These are phyloP conservation scores for Chydorus sphaericus DNA, from an alignment of 2,888 invertebrate genomes.

Conservation along the genomic window DNA sequence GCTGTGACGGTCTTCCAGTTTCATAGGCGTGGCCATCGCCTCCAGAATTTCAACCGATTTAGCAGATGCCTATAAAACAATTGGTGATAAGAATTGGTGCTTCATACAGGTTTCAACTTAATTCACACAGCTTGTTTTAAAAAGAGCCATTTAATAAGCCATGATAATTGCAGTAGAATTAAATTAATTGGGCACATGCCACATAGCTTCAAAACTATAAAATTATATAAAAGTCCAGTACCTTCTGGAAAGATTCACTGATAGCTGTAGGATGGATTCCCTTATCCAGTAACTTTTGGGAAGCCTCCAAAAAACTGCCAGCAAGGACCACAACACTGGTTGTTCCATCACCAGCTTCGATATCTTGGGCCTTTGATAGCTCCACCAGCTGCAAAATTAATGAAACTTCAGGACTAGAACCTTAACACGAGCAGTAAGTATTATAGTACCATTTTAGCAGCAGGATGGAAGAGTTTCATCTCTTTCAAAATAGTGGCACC, in stretches of 20 bases:
- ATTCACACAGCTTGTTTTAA: neutral
- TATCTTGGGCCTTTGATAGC: slow-evolving; percentile 93
- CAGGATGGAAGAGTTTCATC: slow-evolving; percentile 96
- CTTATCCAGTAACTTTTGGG: slow-evolving; percentile 76
- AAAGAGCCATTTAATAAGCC: neutral
- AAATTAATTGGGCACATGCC: no score
- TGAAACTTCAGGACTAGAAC: neutral
- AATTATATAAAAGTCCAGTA: slow-evolving; percentile 30
- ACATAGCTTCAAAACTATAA: no score
- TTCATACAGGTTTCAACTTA: neutral
- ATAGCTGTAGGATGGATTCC: slow-evolving; percentile 97
- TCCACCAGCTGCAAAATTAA: slow-evolving; percentile 65
- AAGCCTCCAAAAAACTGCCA: slow-evolving; percentile 86
- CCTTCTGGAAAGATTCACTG: slow-evolving; percentile 90
- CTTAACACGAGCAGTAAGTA: neutral
- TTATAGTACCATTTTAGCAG: slow-evolving; percentile 82
- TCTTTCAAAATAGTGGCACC: slow-evolving; percentile 98
- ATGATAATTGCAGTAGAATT: no score
- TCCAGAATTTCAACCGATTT: slow-evolving; percentile 62
- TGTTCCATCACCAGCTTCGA: slow-evolving; percentile 98
- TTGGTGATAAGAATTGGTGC: slow-evolving; percentile 16
- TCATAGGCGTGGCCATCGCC: slow-evolving; percentile 70
- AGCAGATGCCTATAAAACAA: slow-evolving; percentile 28
- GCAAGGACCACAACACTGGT: slow-evolving; percentile 97
- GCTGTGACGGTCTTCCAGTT: slow-evolving; percentile 70